Evolutionary conservation across 2,888 invertebrate genomes (phyloP), one percentile per base, ranked within the genome.

Genomic region (Carterocephalus palaemon): DNA sequence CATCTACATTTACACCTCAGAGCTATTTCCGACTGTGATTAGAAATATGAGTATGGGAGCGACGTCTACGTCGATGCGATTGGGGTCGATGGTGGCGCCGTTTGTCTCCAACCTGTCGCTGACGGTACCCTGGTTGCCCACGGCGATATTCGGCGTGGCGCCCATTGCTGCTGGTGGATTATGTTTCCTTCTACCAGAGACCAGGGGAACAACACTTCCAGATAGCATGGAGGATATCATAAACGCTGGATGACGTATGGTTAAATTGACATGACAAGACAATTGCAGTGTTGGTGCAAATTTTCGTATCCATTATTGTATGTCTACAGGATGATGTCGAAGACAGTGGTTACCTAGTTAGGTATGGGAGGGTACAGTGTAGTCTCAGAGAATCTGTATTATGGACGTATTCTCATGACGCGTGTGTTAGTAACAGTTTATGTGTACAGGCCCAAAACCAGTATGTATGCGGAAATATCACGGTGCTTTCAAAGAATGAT

Each of bases 1-100:
- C 1, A 92, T 93, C 5, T 97, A 96, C 68, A 90, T 97, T 4
- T 96, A 92, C 72, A 92, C 93, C 0, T 94, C 95, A 0, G 97
- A 97, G 70, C 68, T 96, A 3, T 96, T 94, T 66, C 97, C 97
- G 0, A 97, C 97, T 0, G 92, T 95, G 0, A 92, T 96, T 0
- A 88, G 97, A 7, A 96, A 96, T 60, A 92, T 93, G 66, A 95
- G 94, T 0, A 90, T 96, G 65, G 96, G 97, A 0, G 89, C 92
- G 0, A 92, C 93, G 37, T 96, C 96, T 0, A 93, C 93, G 85
- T 90, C 91, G 26, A 96, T 96, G 42, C 88, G 96, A 51, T 69
- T 95, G 8, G 97, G 96, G 0, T 95, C 95, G 0, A 94, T 96
- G 88, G 53, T 91, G 0, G 95, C 96, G 0, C 96, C 96, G 0